Percentiles rank a stretch among this genome's conserved stretches.
Conservation (phyloP, 53 echinoderm and acorn worm genomes). For the Mesocentrotus franciscanus region DNA sequence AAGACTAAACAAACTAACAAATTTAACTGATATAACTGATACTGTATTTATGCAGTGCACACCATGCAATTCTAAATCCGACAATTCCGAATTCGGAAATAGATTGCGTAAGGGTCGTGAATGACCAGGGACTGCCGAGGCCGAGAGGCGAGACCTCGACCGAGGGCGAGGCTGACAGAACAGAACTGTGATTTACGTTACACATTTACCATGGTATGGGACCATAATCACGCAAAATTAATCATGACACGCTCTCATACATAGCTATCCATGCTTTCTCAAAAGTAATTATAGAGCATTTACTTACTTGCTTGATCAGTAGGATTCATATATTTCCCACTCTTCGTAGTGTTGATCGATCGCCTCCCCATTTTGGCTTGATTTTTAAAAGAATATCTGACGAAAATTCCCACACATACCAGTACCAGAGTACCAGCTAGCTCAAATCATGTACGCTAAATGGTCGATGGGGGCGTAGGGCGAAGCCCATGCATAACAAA, state of each 20-base stretch:
- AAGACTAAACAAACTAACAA: no score
- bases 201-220: neutral
- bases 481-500: no score
- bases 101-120: no score
- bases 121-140: no score
- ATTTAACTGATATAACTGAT: no score
- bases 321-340: slow-evolving; percentile 99
- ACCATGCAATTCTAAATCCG: no score
- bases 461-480: neutral
- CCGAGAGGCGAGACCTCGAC: no score
- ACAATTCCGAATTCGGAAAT: no score
- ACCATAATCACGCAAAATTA: neutral
- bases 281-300: neutral
- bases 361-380: slow-evolving; percentile 87
- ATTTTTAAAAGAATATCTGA: neutral
- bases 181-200: no score
- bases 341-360: slow-evolving; percentile 98
- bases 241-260: neutral
- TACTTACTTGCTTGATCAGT: slow-evolving; percentile 99
- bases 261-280: neutral
- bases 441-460: neutral
- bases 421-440: neutral
- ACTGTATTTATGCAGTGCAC: no score
- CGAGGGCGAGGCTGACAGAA: no score
- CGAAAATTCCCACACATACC: neutral